Conservation (phyloP, 2,797 vertebrate genomes). For the Taenioides sp. region DNA sequence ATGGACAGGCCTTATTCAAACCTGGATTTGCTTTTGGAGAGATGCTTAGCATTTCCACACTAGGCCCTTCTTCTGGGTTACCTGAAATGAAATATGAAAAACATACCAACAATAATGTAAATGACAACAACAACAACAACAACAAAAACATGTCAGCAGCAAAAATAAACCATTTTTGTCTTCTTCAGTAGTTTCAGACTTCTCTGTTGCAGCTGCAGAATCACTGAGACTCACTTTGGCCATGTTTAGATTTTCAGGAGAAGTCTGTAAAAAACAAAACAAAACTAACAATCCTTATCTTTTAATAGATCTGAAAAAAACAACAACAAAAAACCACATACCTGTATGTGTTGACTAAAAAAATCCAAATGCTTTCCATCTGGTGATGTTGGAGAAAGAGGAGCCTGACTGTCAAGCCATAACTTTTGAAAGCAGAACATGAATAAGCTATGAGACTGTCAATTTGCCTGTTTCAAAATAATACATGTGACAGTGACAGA, state of each 20-base stretch:
- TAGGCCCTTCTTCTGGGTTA: conserved; percentile 81
- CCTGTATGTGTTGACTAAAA: conserved; percentile 85
- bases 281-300: background rate
- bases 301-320: background rate
- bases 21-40: conserved; percentile 84
- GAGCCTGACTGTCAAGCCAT: conserved; percentile 87
- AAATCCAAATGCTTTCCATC: conserved; percentile 89
- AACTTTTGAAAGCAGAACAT: conserved; percentile 71
- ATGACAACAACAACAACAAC: background rate
- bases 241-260: conserved; percentile 51
- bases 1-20: conserved; percentile 49
- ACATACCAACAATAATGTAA: background rate
- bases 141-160: background rate
- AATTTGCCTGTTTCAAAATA: background rate
- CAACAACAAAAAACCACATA: conserved; percentile 15
- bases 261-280: conserved; percentile 29
- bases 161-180: conserved; percentile 63
- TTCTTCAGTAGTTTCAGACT: conserved; percentile 25
- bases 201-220: conserved; percentile 32
- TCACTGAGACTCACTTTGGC: conserved; percentile 59
- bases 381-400: conserved; percentile 77
- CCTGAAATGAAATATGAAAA: conserved; percentile 59
- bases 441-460: background rate
- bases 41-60: conserved; percentile 82
- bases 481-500: background rate